Percentiles rank a stretch among this genome's conserved stretches.
These are phyloP conservation scores for Lasioglossum calceatum DNA, from an alignment of 2,888 invertebrate species.

Conservation along the genomic window DNA sequence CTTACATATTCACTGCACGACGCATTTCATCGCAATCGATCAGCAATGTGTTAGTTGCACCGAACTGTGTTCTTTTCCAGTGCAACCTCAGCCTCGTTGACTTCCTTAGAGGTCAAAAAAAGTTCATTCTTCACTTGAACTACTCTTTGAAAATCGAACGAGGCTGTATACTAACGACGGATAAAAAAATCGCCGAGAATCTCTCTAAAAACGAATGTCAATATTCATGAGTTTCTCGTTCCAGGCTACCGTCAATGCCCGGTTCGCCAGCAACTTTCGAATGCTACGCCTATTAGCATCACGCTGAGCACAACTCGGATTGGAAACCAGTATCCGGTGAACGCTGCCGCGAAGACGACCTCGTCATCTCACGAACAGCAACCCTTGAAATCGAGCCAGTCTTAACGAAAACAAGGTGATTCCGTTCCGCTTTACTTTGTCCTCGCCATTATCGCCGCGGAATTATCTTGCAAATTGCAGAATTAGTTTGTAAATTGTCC, in stretches of 20 bases:
- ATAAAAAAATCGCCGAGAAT: background rate
- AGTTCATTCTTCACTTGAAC: background rate
- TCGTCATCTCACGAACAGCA: conserved; percentile 71
- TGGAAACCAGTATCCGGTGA: conserved; percentile 68
- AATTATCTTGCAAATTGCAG: background rate
- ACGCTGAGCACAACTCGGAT: conserved; percentile 79
- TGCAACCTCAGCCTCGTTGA: background rate
- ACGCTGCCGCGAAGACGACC: conserved; percentile 67
- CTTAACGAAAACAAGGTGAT: conserved; percentile 34
- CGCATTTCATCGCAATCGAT: too few species aligned
- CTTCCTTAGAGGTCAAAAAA: background rate
- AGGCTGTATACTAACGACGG: background rate
- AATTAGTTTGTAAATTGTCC: conserved; percentile 18
- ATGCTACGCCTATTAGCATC: conserved; percentile 84
- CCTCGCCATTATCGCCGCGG: background rate
- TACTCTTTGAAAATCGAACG: background rate
- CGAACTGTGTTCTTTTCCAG: background rate
- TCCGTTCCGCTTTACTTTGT: background rate
- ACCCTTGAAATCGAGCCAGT: conserved; percentile 71
- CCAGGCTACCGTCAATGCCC: conserved; percentile 84
- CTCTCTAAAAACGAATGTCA: background rate
- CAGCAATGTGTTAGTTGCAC: too few species aligned
- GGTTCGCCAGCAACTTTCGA: conserved; percentile 84
- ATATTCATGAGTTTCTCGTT: conserved; percentile 35
- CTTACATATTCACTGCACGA: too few species aligned